Percentiles rank a stretch among this genome's conserved stretches.
phyloP scores from a whole-genome alignment of 2,113 vertebrate species.

The Rattus norvegicus region DNA sequence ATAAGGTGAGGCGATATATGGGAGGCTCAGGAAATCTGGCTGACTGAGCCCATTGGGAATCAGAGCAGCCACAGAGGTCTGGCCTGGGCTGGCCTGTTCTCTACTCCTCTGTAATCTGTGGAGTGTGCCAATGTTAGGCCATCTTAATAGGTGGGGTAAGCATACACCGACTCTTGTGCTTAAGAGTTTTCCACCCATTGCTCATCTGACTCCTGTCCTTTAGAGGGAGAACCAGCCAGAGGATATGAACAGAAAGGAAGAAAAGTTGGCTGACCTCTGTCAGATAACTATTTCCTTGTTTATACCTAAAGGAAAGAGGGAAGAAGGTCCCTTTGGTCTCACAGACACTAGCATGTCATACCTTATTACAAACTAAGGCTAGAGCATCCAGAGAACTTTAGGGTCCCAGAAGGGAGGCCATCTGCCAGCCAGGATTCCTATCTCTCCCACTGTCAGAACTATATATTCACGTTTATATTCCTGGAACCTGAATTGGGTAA shows the following conservation, averaged over 20 bases:
- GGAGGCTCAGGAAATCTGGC: background rate
- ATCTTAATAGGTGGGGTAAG: conserved; percentile 20
- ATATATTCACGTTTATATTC: background rate
- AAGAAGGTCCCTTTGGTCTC: background rate
- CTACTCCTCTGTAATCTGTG: conserved; percentile 60
- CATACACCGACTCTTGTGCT: conserved; percentile 38
- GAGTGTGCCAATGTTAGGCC: background rate
- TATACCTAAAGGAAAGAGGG: background rate
- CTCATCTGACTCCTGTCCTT: background rate
- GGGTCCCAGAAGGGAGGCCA: background rate
- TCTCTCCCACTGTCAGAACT: background rate
- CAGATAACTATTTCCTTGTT: background rate
- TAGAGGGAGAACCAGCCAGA: background rate
- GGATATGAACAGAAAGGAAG: background rate
- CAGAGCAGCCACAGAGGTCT: background rate
- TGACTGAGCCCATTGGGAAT: conserved; percentile 1
- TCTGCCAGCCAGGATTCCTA: background rate
- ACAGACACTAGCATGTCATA: background rate
- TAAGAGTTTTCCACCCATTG: conserved; percentile 10
- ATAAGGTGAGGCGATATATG: background rate
- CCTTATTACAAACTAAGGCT: background rate
- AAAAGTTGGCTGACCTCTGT: background rate
- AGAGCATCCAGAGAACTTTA: background rate
- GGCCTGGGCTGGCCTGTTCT: rapidly evolving
- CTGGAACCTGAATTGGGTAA: background rate